Base-by-base conservation (phyloP, 2,888 invertebrate genomes). In the Meiosimyza platycephala region DNA sequence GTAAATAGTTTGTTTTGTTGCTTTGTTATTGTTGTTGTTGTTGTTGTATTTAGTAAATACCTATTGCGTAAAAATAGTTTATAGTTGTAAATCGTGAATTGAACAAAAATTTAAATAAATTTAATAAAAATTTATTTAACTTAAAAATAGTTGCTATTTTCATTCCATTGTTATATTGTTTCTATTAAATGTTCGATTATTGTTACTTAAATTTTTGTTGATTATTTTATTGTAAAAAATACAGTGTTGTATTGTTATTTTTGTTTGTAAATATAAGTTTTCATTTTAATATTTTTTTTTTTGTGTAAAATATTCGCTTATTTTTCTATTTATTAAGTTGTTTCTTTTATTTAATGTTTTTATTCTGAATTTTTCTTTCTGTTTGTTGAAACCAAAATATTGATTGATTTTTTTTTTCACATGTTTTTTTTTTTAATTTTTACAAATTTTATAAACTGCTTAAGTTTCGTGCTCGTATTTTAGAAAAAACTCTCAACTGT, bases 401-500 rank as follows among this genome's bases (percentile, higher is more conserved):
- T 73, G 73, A 72, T 72, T 68, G 72, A 68, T 63, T 62, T 68
- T 18, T 60, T 11, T 68, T 63, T 40, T n/a, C 2, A 22, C 2
- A n/a, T 70, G 33, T 18, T 48, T 48, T 47, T 11, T 59, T 59
- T 33, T 28, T 51, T 67, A 28, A 28, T 54, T 66, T 33, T 67
- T 40, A 59, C 33, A 52, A 18, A 51, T 33, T 47, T 40, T 57
- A 60, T 13, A 47, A 40, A 40, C 9, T 40, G 6, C 50, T 40
- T 48, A 40, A 47, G 33, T 65, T 18, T 16, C 57, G 18, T 62
- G 33, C 18, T 16, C 40, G 15, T 60, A 66, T 40, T 47, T 65
- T 60, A 15, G 52, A 70, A 74, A 78, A 76, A 76, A 77, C 79
- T 79, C 76, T 76, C 77, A 74, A 71, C 76, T 77, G 79, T 79